These are phyloP conservation scores for Sycobia sp. DNA, from an alignment of 1,140 invertebrate species.

Conservation along the genomic window DNA sequence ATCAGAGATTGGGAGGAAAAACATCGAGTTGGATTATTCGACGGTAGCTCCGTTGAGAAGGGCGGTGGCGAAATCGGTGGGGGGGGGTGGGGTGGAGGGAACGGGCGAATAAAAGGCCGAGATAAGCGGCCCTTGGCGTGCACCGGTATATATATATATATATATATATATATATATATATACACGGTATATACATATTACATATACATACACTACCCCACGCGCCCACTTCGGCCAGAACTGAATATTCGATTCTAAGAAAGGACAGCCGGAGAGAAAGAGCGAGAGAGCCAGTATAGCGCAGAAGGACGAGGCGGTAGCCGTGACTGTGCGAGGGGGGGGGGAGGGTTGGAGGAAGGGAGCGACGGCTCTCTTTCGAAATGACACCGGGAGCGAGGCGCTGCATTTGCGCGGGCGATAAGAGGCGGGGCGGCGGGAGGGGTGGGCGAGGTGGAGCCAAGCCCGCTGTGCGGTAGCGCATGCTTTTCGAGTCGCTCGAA, in stretches of 20 bases:
- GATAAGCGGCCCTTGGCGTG: conserved; percentile 20
- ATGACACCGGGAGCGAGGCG: conserved; percentile 26
- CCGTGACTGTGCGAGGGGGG: too few relatives aligned
- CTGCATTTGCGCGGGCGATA: conserved; percentile 19
- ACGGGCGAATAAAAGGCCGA: conserved; percentile 16
- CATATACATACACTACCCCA: too few relatives aligned
- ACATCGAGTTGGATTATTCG: conserved; percentile 12
- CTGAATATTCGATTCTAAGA: conserved; percentile 33
- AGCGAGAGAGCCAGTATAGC: not conserved
- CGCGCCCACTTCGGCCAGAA: not conserved
- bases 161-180: too few relatives aligned
- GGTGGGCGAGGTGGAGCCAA: too few relatives aligned
- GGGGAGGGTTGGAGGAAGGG: not conserved
- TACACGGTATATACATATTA: too few relatives aligned
- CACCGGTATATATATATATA: too few relatives aligned
- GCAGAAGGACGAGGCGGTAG: too few relatives aligned
- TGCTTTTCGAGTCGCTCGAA: conserved; percentile 24
- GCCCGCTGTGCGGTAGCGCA: not conserved
- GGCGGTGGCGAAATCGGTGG: too few relatives aligned
- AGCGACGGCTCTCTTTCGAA: conserved; percentile 26
- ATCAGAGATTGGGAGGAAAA: not conserved
- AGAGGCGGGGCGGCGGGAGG: too few relatives aligned
- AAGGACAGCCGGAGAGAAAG: not conserved
- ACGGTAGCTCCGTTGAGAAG: too few relatives aligned
- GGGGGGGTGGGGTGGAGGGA: conserved; percentile 2